phyloP scores from a whole-genome alignment of 2,888 invertebrate genomes.

The Pimpla rufipes region DNA sequence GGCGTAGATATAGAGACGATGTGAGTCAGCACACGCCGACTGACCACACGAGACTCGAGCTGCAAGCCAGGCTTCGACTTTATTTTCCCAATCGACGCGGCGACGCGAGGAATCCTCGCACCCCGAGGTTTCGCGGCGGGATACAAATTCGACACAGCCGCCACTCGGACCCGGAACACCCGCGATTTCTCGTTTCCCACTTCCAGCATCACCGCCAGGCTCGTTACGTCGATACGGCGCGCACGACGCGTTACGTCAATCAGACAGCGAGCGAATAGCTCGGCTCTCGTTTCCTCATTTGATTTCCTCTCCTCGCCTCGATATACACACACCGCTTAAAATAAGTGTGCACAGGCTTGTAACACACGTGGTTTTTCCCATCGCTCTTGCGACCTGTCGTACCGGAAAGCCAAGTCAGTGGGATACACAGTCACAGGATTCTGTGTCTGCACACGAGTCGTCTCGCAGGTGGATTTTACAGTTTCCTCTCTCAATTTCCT shows the following conservation, averaged over 20 bases:
- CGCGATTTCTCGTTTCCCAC: conserved; percentile 24
- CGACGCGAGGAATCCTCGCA: neutral
- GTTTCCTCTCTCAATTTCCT: conserved; percentile 44
- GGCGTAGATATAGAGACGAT: conserved; percentile 12
- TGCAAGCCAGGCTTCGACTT: neutral
- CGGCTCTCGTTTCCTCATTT: conserved; percentile 65
- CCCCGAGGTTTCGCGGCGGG: neutral
- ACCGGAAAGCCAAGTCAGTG: conserved; percentile 27
- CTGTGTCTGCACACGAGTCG: neutral
- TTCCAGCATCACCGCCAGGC: neutral
- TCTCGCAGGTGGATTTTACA: neutral
- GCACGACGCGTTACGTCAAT: conserved; percentile 59
- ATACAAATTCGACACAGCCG: neutral
- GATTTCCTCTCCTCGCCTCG: conserved; percentile 65
- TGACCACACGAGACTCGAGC: neutral
- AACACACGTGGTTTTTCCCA: conserved; percentile 33
- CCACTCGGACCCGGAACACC: conserved; percentile 4
- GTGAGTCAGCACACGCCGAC: neutral
- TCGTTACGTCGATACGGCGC: conserved; percentile 32
- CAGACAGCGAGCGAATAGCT: conserved; percentile 13
- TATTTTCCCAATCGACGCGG: neutral
- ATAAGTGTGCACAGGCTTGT: neutral
- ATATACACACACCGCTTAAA: conserved; percentile 33
- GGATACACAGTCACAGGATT: neutral
- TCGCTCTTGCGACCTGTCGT: conserved; percentile 6